Conservation (phyloP, 1,140 invertebrate genomes). For the Cyphomyrmex costatus region DNA sequence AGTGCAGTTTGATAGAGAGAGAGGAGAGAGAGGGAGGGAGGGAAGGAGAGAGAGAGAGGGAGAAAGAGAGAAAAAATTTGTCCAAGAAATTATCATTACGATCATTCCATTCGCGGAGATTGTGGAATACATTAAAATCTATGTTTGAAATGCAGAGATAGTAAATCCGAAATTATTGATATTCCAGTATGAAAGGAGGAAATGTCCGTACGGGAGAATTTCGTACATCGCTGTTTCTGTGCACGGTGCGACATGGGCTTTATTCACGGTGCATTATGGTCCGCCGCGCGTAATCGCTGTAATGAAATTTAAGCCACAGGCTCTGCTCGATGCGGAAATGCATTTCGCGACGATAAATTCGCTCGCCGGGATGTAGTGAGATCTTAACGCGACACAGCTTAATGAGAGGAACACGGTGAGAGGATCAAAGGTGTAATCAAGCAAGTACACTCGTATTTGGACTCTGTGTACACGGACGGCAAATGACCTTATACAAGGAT, state of each 20-base stretch:
- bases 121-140: background rate
- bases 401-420: slow-evolving; percentile 26
- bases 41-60: background rate
- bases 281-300: slow-evolving; percentile 74
- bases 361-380: slow-evolving; percentile 23
- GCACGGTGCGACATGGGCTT: slow-evolving; percentile 34
- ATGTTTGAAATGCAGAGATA: background rate
- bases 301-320: slow-evolving; percentile 78
- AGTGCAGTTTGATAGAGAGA: background rate
- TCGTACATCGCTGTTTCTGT: background rate
- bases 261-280: slow-evolving; percentile 71
- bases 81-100: background rate
- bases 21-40: background rate
- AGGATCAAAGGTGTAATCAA: slow-evolving; percentile 56
- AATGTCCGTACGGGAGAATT: slow-evolving; percentile 4
- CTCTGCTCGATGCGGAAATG: slow-evolving; percentile 43
- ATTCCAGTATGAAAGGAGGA: background rate
- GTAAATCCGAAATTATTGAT: slow-evolving; percentile 17
- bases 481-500: slow-evolving; percentile 23
- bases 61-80: background rate
- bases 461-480: background rate
- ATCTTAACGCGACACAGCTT: slow-evolving; percentile 42
- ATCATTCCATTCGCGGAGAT: background rate
- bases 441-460: slow-evolving; percentile 34
- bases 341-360: slow-evolving; percentile 55